A percentile compares a stretch with the other conserved stretches of the same genome.
phyloP scores from a whole-genome alignment of 2,888 invertebrate species.

The Rotaria sp. region DNA sequence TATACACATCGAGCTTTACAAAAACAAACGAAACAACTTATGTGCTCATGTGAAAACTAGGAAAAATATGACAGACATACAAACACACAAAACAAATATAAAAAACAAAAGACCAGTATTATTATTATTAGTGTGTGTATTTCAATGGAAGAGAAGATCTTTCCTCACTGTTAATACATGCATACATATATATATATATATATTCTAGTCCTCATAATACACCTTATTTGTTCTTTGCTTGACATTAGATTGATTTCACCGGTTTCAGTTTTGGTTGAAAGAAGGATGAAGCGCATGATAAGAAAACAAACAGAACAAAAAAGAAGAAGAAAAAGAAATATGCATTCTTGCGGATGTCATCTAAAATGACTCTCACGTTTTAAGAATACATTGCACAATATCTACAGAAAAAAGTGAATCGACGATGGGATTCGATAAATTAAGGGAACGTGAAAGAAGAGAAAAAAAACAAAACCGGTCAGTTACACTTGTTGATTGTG shows the following conservation, averaged over 20 bases:
- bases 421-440: background rate
- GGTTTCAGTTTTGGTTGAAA: background rate
- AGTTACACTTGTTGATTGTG: slow-evolving; percentile 12
- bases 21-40: slow-evolving; percentile 15
- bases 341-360: background rate
- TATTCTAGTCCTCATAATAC: background rate
- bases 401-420: background rate
- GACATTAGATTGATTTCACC: background rate
- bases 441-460: background rate
- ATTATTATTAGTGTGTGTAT: background rate
- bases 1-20: slow-evolving; percentile 16
- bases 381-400: background rate
- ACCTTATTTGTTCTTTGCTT: slow-evolving; percentile 6
- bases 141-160: too few relatives aligned
- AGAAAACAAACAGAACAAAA: background rate
- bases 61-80: slow-evolving; percentile 21
- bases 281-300: background rate
- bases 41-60: slow-evolving; percentile 23
- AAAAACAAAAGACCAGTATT: background rate
- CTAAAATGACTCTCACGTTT: background rate
- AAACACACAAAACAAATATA: background rate
- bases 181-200: too few relatives aligned
- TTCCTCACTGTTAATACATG: too few relatives aligned
- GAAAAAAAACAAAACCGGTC: background rate
- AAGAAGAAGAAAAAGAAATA: background rate